Evolutionary conservation across 2,888 invertebrate genomes (phyloP).

Genomic region (Perizoma flavofasciatum): DNA sequence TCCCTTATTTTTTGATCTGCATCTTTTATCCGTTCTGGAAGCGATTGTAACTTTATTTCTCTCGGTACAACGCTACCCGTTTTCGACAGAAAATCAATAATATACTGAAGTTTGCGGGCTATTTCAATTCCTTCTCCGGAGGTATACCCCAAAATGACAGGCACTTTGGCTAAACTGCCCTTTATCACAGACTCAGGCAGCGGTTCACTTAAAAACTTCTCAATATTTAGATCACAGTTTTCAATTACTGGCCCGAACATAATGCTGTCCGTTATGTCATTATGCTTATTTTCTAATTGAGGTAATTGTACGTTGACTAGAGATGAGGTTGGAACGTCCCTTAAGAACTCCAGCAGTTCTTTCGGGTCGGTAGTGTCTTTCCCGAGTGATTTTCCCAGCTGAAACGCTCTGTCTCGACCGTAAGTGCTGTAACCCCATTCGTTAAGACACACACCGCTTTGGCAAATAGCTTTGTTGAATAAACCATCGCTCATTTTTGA

Average conservation of each 20-base stretch:
- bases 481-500: constrained; percentile 73
- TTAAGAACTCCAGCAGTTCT: constrained; percentile 66
- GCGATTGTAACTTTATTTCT: constrained; percentile 66
- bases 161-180: constrained; percentile 62
- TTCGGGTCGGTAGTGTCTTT: constrained; percentile 64
- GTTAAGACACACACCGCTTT: constrained; percentile 76
- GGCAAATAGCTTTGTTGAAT: constrained; percentile 77
- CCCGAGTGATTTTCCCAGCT: constrained; percentile 70
- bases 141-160: constrained; percentile 71
- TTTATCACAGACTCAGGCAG: constrained; percentile 58
- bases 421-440: constrained; percentile 73
- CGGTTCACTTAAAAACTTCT: constrained; percentile 61
- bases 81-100: constrained; percentile 47
- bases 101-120: constrained; percentile 55
- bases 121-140: constrained; percentile 77
- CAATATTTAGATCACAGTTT: constrained; percentile 53
- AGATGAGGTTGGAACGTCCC: constrained; percentile 55
- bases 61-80: constrained; percentile 68
- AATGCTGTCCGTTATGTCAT: constrained; percentile 64
- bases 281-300: constrained; percentile 48
- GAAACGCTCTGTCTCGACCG: constrained; percentile 67
- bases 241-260: constrained; percentile 76
- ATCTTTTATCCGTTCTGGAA: constrained; percentile 48
- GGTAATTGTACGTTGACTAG: constrained; percentile 68
- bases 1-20: constrained; percentile 61